A percentile compares a stretch with the other conserved stretches of the same genome.
phyloP scores from a whole-genome alignment of 1,140 invertebrate species.

The Rhyacophila brunnea region DNA sequence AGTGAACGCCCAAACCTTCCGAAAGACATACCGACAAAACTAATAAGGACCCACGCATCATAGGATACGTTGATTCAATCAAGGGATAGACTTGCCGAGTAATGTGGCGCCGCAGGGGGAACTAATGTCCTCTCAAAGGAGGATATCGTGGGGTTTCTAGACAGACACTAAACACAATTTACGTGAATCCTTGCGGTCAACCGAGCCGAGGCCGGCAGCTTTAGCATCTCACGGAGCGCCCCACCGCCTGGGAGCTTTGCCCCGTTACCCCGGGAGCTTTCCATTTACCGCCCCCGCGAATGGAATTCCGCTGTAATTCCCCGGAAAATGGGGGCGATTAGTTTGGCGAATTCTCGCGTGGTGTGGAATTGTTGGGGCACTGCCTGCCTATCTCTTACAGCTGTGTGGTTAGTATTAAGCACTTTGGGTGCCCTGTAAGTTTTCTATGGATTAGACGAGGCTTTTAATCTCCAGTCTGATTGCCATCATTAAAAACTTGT shows the following conservation, averaged over 20 bases:
- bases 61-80: too few relatives aligned
- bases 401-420: too few relatives aligned
- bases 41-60: too few relatives aligned
- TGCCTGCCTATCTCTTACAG: neutral
- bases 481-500: too few relatives aligned
- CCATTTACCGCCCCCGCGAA: neutral
- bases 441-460: too few relatives aligned
- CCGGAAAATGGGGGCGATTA: constrained; percentile 23
- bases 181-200: constrained; percentile 30
- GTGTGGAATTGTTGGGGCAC: neutral
- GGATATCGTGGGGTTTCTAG: neutral
- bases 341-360: constrained; percentile 17
- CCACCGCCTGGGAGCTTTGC: neutral
- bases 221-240: neutral
- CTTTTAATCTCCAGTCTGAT: too few relatives aligned
- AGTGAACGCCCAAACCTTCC: too few relatives aligned
- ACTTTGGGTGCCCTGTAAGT: too few relatives aligned
- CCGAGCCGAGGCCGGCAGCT: neutral
- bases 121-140: too few relatives aligned
- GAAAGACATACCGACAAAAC: too few relatives aligned
- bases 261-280: neutral
- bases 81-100: too few relatives aligned
- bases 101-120: too few relatives aligned
- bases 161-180: constrained; percentile 28
- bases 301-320: constrained; percentile 33